Evolutionary conservation across 2,888 invertebrate genomes (phyloP).

Genomic region (Orthonevra nobilis): DNA sequence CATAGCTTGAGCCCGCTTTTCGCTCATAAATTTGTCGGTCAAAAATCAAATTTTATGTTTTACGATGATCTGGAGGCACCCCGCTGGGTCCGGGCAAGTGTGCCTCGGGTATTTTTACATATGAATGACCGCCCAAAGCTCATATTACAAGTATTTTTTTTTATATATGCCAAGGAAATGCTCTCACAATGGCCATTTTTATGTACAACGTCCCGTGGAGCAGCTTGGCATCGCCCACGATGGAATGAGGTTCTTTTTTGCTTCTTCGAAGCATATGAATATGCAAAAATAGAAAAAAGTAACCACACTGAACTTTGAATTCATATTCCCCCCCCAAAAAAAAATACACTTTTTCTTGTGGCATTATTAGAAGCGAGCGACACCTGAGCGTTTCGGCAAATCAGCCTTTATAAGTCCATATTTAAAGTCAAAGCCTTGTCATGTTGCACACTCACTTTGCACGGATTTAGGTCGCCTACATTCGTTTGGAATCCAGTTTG

Average conservation of each 20-base stretch:
- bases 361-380: slow-evolving; percentile 50
- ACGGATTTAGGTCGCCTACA: slow-evolving; percentile 55
- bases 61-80: slow-evolving; percentile 53
- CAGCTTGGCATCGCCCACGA: slow-evolving; percentile 43
- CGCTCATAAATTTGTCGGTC: slow-evolving; percentile 59
- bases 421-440: slow-evolving; percentile 49
- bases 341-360: not conserved
- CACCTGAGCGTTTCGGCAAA: slow-evolving; percentile 67
- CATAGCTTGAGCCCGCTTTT: slow-evolving; percentile 45
- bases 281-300: not conserved
- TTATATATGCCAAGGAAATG: slow-evolving; percentile 11
- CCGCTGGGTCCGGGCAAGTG: slow-evolving; percentile 59
- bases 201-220: slow-evolving; percentile 22
- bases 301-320: slow-evolving; percentile 14
- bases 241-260: slow-evolving; percentile 3
- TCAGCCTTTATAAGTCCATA: slow-evolving; percentile 45
- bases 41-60: slow-evolving; percentile 67
- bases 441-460: slow-evolving; percentile 46
- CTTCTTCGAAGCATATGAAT: no score
- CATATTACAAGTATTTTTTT: slow-evolving; percentile 19
- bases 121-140: slow-evolving; percentile 30
- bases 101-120: slow-evolving; percentile 53
- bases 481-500: slow-evolving; percentile 46
- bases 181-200: slow-evolving; percentile 17
- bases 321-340: slow-evolving; percentile 14